A percentile compares a stretch with the other conserved stretches of the same genome.
Evolutionary conservation across 2,113 vertebrate genomes (phyloP).

Genomic region (Saguinus imperator): DNA sequence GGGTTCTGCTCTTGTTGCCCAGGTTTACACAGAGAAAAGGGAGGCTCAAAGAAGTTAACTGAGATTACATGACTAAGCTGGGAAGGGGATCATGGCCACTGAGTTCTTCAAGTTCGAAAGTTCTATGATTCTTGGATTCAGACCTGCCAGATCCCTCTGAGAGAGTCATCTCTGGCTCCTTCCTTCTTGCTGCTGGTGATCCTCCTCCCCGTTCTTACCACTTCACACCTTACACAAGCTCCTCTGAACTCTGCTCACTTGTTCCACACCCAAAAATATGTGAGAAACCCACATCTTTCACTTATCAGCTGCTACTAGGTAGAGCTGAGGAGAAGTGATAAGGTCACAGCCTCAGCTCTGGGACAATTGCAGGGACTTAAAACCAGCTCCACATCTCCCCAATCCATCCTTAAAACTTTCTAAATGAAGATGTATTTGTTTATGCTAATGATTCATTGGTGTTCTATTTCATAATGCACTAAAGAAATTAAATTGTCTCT

Average conservation of each 20-base stretch:
- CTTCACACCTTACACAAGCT: neutral
- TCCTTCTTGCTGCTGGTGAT: neutral
- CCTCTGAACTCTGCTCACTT: neutral
- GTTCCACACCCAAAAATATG: neutral
- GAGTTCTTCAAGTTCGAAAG: neutral
- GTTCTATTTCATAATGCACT: conserved; percentile 17
- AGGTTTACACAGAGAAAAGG: neutral
- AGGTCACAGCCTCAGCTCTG: neutral
- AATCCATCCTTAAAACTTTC: neutral
- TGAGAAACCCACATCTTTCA: neutral
- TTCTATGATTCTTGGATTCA: neutral
- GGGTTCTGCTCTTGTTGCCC: no score
- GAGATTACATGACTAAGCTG: neutral
- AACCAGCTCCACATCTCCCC: neutral
- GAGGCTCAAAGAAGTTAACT: neutral
- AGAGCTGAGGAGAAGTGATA: neutral
- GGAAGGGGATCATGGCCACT: neutral
- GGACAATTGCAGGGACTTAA: neutral
- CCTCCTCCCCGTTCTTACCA: neutral
- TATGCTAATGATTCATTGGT: conserved; percentile 2
- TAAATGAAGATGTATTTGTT: conserved; percentile 13
- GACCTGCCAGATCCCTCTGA: neutral
- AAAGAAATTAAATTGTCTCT: neutral
- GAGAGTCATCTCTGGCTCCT: neutral
- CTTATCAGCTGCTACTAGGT: neutral